phyloP scores from a whole-genome alignment of 2,888 invertebrate genomes.

The Mesoligia furuncula region DNA sequence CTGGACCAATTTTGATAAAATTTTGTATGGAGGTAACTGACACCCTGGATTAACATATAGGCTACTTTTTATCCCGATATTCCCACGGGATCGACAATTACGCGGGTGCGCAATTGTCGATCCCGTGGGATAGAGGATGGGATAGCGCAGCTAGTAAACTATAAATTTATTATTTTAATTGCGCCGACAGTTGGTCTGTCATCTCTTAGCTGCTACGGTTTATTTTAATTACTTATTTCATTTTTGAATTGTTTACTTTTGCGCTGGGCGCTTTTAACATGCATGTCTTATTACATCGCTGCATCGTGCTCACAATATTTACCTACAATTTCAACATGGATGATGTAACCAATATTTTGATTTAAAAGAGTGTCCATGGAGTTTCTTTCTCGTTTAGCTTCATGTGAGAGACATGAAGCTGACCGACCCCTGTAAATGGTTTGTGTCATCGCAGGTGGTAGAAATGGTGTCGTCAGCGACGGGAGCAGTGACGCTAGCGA shows the following conservation, averaged over 20 bases:
- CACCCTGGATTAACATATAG: too few species aligned
- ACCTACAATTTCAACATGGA: not conserved
- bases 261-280: not conserved
- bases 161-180: not conserved
- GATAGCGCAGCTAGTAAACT: too few species aligned
- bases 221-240: not conserved
- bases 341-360: not conserved
- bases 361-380: not conserved
- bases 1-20: too few species aligned
- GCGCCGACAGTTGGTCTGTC: not conserved
- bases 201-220: not conserved
- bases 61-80: too few species aligned
- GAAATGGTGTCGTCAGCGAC: constrained; percentile 95
- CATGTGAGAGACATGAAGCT: not conserved
- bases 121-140: too few species aligned
- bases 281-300: not conserved
- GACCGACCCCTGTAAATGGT: not conserved
- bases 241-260: not conserved
- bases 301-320: not conserved
- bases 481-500: constrained; percentile 96
- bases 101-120: too few species aligned
- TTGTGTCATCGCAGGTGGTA: constrained; percentile 90
- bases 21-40: too few species aligned
- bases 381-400: not conserved
- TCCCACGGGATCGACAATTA: too few species aligned